phyloP scores from a whole-genome alignment of 2,113 vertebrate species.

The Conger conger region DNA sequence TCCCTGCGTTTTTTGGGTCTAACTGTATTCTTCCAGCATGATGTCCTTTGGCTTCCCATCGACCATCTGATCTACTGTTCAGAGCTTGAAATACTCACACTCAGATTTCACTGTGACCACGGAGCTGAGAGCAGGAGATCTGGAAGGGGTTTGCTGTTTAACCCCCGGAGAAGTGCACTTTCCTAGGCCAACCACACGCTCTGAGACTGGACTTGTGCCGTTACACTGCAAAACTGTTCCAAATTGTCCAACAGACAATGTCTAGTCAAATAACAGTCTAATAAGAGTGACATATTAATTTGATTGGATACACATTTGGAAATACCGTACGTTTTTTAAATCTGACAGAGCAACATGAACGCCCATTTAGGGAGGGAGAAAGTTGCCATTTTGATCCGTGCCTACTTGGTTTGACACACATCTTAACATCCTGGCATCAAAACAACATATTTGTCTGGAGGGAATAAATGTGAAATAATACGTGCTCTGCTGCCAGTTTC shows the following conservation, averaged over 20 bases:
- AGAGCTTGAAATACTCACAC: conserved; percentile 14
- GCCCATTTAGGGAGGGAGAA: too few relatives aligned
- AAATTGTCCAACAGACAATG: conserved; percentile 1
- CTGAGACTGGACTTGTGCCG: neutral
- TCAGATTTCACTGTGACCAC: neutral
- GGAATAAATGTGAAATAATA: neutral
- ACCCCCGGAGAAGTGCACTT: neutral
- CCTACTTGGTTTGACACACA: neutral
- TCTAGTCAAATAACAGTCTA: neutral
- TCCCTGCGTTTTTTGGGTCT: neutral
- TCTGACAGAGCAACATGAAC: too few relatives aligned
- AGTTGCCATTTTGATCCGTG: too few relatives aligned
- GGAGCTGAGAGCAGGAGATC: neutral
- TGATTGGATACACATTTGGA: neutral
- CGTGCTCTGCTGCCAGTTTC: neutral
- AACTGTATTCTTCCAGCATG: neutral
- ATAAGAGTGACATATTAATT: neutral
- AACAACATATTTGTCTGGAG: neutral
- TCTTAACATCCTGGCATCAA: neutral
- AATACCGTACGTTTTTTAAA: neutral
- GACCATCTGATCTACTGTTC: neutral
- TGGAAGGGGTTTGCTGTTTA: too few relatives aligned
- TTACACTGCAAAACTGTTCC: neutral
- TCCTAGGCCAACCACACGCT: neutral
- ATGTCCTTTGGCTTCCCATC: neutral